These are phyloP conservation scores for Probaryconus sp. DNA, from an alignment of 1,140 invertebrate genomes.

Conservation along the genomic window DNA sequence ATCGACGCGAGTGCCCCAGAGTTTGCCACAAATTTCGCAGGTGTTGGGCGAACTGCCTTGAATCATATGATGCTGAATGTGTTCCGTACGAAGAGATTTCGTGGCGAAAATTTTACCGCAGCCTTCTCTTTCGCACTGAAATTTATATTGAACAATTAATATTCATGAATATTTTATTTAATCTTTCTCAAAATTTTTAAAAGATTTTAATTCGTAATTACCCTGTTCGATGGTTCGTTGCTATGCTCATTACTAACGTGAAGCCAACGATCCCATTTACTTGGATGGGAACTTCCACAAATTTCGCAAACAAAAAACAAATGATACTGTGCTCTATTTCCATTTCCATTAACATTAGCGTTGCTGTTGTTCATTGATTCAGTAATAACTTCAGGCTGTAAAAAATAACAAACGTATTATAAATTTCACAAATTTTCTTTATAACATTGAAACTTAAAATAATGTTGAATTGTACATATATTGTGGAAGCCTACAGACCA, in stretches of 20 bases:
- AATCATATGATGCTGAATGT: constrained; percentile 75
- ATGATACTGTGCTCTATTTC: constrained; percentile 75
- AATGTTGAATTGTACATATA: too few species aligned
- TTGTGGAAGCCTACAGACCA: too few species aligned
- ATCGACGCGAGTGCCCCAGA: constrained; percentile 79
- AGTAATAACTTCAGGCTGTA: constrained; percentile 64
- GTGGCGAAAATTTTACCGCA: constrained; percentile 79
- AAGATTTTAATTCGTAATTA: constrained; percentile 57
- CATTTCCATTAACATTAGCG: constrained; percentile 66
- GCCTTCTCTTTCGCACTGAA: constrained; percentile 73
- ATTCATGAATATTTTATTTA: too few species aligned
- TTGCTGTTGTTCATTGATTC: constrained; percentile 62
- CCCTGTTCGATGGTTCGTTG: constrained; percentile 72
- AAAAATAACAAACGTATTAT: too few species aligned
- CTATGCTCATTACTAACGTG: constrained; percentile 76
- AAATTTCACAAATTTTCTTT: too few species aligned
- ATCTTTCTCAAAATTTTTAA: too few species aligned
- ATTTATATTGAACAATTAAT: background rate
- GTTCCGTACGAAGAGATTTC: constrained; percentile 75
- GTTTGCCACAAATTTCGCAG: constrained; percentile 79
- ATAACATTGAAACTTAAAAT: too few species aligned
- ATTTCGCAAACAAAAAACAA: constrained; percentile 79
- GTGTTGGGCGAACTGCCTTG: constrained; percentile 78
- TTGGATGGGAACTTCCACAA: constrained; percentile 77
- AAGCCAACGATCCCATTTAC: constrained; percentile 79